Evolutionary conservation across 1,140 invertebrate genomes (phyloP).

Genomic region (Rhagoletis zephyria): DNA sequence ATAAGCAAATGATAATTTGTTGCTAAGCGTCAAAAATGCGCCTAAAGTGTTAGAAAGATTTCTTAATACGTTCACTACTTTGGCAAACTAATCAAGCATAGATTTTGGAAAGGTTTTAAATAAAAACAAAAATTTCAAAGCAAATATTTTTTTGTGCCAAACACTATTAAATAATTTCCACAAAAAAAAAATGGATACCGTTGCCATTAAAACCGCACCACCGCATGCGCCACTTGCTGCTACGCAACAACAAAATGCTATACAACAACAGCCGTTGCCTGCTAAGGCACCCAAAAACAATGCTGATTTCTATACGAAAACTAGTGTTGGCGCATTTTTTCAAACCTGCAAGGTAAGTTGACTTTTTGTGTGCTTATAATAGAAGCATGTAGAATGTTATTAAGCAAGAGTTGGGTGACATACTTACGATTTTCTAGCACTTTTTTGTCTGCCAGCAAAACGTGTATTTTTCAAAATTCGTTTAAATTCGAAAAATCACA

Average conservation of each 20-base stretch:
- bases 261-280: conserved; percentile 49
- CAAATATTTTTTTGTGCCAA: not conserved
- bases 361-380: not conserved
- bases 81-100: not conserved
- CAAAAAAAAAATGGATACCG: conserved; percentile 66
- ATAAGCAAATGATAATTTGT: not conserved
- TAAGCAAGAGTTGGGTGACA: too few relatives aligned
- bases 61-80: not conserved
- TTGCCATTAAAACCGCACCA: conserved; percentile 70
- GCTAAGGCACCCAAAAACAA: conserved; percentile 54
- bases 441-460: too few relatives aligned
- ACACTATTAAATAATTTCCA: not conserved
- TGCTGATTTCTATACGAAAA: conserved; percentile 59
- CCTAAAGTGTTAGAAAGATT: not conserved
- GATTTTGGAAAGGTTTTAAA: too few relatives aligned
- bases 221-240: conserved; percentile 68
- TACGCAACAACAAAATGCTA: conserved; percentile 60
- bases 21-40: not conserved
- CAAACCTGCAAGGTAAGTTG: conserved; percentile 73
- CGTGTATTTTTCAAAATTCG: too few relatives aligned
- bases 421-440: too few relatives aligned
- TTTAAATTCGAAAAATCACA: too few relatives aligned
- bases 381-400: too few relatives aligned
- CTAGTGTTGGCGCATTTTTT: conserved; percentile 71
- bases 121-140: not conserved